phyloP scores from a whole-genome alignment of 2,888 invertebrate genomes.

The Ashinkailepas kermadecensis region DNA sequence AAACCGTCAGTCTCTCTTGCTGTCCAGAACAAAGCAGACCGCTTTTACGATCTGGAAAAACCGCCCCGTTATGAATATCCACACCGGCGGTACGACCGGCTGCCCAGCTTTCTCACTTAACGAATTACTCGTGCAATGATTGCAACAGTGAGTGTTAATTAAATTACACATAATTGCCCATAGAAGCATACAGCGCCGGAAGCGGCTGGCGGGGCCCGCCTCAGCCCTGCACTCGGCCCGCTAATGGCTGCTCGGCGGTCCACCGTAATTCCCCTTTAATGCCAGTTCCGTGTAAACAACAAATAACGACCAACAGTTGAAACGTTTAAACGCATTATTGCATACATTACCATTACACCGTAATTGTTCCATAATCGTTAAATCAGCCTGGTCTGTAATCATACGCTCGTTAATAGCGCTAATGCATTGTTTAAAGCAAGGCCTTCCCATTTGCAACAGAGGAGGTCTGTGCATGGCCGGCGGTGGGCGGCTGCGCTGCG shows the following conservation, averaged over 20 bases:
- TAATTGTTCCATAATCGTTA: slow-evolving; percentile 22
- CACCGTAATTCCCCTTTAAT: background rate
- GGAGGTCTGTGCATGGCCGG: background rate
- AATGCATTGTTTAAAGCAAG: slow-evolving; percentile 19
- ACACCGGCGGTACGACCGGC: background rate
- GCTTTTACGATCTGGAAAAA: background rate
- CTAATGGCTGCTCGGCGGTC: background rate
- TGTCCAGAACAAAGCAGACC: background rate
- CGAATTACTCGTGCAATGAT: slow-evolving; percentile 15
- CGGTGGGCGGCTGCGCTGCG: too few relatives aligned
- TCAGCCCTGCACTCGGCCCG: background rate
- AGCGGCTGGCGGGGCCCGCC: background rate
- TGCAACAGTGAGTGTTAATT: slow-evolving; percentile 23
- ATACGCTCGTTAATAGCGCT: slow-evolving; percentile 17
- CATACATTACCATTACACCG: slow-evolving; percentile 9
- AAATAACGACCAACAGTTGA: slow-evolving; percentile 2
- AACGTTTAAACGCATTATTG: slow-evolving; percentile 21
- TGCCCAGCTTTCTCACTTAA: slow-evolving; percentile 1
- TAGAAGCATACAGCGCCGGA: slow-evolving; percentile 16
- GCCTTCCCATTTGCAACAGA: slow-evolving; percentile 3
- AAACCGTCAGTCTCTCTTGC: background rate
- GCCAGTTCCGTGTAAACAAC: slow-evolving; percentile 6
- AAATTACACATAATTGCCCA: slow-evolving; percentile 21
- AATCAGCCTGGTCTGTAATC: slow-evolving; percentile 15
- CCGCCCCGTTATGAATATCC: slow-evolving; percentile 19